Percentiles rank a stretch among this genome's conserved stretches.
These are phyloP conservation scores for Percina caprodes DNA, from an alignment of 2,113 vertebrate genomes.

Conservation along the genomic window DNA sequence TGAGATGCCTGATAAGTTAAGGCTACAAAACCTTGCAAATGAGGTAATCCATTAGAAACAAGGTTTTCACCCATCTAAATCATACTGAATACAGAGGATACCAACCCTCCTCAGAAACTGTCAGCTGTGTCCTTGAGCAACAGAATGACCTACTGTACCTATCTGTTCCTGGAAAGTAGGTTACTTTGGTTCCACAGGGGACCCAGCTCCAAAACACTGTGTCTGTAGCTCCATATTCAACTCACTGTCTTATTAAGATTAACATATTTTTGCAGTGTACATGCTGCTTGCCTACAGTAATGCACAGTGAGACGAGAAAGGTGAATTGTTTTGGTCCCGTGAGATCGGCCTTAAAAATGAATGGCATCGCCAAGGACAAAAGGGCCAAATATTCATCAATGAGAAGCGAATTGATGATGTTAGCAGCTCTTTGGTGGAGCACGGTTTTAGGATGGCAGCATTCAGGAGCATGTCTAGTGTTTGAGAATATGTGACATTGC, in stretches of 20 bases:
- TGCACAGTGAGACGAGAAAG: neutral
- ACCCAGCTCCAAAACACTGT: neutral
- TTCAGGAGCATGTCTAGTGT: neutral
- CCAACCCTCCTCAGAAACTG: conserved; percentile 2
- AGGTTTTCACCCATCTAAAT: neutral
- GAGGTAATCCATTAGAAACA: neutral
- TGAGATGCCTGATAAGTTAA: no score
- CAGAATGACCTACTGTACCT: conserved; percentile 16
- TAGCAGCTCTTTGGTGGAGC: conserved; percentile 58
- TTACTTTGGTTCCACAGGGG: neutral
- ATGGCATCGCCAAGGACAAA: conserved; percentile 35
- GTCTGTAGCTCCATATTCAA: neutral
- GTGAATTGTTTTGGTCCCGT: conserved; percentile 21
- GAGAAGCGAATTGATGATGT: conserved; percentile 55
- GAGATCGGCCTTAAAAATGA: conserved; percentile 27
- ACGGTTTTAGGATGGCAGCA: conserved; percentile 10
- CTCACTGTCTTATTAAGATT: neutral
- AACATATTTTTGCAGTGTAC: neutral
- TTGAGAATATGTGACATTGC: conserved; percentile 47
- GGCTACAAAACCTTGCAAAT: no score
- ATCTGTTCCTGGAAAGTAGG: conserved; percentile 16
- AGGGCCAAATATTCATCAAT: conserved; percentile 42
- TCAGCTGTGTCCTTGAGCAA: conserved; percentile 8
- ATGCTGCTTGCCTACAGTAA: neutral
- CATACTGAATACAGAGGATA: neutral